Conservation (phyloP, 2,888 invertebrate species). For the Drosophila falleni region DNA sequence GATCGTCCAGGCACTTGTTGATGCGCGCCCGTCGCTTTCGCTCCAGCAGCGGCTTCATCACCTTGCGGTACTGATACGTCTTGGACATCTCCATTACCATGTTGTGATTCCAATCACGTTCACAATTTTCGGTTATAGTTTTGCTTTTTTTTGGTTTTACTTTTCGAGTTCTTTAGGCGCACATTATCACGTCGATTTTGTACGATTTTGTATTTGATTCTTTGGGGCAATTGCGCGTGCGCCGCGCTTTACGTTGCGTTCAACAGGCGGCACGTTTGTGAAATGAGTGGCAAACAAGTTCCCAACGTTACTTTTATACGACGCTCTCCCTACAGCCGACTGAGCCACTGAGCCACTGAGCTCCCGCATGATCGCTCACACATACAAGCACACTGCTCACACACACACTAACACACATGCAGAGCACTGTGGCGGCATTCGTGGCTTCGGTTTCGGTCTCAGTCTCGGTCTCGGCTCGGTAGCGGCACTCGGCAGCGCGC, state of each 20-base stretch:
- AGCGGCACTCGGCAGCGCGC: slow-evolving; percentile 69
- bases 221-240: slow-evolving; percentile 59
- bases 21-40: slow-evolving; percentile 94
- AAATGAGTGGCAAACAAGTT: slow-evolving; percentile 85
- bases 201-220: slow-evolving; percentile 32
- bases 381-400: slow-evolving; percentile 22
- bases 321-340: slow-evolving; percentile 54
- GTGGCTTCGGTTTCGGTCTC: slow-evolving; percentile 62
- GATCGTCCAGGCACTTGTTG: slow-evolving; percentile 95
- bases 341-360: slow-evolving; percentile 52
- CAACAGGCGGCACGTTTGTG: slow-evolving; percentile 81
- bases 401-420: slow-evolving; percentile 14
- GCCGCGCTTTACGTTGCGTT: slow-evolving; percentile 71
- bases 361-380: slow-evolving; percentile 73
- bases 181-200: slow-evolving; percentile 65
- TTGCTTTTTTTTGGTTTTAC: slow-evolving; percentile 20
- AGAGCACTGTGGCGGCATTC: slow-evolving; percentile 49
- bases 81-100: slow-evolving; percentile 89
- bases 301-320: slow-evolving; percentile 84
- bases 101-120: slow-evolving; percentile 49
- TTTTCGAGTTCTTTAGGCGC: slow-evolving; percentile 44
- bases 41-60: slow-evolving; percentile 97
- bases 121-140: slow-evolving; percentile 27
- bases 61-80: slow-evolving; percentile 97
- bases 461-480: slow-evolving; percentile 70